phyloP scores from a whole-genome alignment of 1,140 invertebrate genomes.

The Ephestia elutella region DNA sequence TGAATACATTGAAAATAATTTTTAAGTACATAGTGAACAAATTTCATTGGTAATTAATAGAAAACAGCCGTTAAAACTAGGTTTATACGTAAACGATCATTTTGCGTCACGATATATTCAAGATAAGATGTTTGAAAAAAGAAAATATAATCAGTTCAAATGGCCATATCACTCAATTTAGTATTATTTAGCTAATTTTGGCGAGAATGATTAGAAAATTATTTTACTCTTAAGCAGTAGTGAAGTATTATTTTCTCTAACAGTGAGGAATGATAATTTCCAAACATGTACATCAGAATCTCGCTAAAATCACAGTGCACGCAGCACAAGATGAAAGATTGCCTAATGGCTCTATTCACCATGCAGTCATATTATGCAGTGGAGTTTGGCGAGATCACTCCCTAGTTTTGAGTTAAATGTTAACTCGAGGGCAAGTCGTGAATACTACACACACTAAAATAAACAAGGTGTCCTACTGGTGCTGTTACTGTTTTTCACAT shows the following conservation, averaged over 20 bases:
- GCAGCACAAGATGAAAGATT: background rate
- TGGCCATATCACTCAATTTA: conserved; percentile 1
- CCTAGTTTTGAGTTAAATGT: too few species aligned
- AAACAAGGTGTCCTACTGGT: too few species aligned
- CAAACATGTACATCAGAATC: background rate
- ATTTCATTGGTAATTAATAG: conserved; percentile 11
- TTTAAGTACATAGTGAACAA: conserved; percentile 48
- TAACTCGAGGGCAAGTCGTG: too few species aligned
- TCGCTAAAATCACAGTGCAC: background rate
- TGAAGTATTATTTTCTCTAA: background rate
- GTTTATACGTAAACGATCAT: background rate
- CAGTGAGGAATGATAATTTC: conserved; percentile 1
- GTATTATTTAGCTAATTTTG: conserved; percentile 3
- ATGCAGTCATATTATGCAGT: too few species aligned
- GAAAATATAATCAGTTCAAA: conserved; percentile 2
- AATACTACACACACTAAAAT: too few species aligned
- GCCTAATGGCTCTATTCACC: too few species aligned
- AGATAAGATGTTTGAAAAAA: background rate
- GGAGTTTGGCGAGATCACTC: too few species aligned
- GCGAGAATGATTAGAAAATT: conserved; percentile 1
- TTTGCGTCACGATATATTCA: background rate
- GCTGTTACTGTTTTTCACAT: too few species aligned
- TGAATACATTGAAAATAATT: conserved; percentile 18
- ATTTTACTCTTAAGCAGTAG: background rate
- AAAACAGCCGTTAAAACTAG: background rate